phyloP scores from a whole-genome alignment of 2,797 vertebrate species.

The Acanthornis magna region DNA sequence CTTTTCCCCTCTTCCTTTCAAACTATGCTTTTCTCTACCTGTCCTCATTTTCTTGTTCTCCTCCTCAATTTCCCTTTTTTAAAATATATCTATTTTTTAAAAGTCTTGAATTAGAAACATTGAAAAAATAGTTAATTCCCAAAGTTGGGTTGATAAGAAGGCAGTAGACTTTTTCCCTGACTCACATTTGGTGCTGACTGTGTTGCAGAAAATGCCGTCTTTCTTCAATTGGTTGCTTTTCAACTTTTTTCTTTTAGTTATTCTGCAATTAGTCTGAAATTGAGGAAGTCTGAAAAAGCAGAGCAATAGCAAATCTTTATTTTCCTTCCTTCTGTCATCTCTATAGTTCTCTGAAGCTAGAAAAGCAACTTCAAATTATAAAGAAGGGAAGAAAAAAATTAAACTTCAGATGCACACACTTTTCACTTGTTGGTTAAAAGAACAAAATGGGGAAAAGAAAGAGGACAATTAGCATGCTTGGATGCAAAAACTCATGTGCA shows the following conservation, averaged over 20 bases:
- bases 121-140: not conserved
- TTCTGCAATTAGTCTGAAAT: not conserved
- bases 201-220: not conserved
- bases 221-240: not conserved
- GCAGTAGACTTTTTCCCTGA: not conserved
- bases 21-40: not conserved
- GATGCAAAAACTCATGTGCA: not conserved
- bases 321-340: not conserved
- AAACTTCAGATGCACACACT: not conserved
- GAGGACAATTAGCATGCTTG: not conserved
- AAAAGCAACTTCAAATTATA: not conserved
- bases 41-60: not conserved
- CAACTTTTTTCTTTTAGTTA: not conserved
- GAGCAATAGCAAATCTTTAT: not conserved
- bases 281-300: not conserved
- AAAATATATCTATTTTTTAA: no score
- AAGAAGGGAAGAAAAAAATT: not conserved
- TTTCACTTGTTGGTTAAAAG: not conserved
- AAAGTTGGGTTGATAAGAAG: not conserved
- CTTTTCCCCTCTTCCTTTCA: not conserved
- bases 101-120: not conserved
- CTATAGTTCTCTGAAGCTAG: not conserved
- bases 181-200: not conserved
- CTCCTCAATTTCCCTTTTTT: not conserved
- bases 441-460: not conserved